Percentiles rank a stretch among this genome's conserved stretches.
Evolutionary conservation across 92 coral and sea anemone species (phyloP).

Genomic region (Siderastrea siderea): DNA sequence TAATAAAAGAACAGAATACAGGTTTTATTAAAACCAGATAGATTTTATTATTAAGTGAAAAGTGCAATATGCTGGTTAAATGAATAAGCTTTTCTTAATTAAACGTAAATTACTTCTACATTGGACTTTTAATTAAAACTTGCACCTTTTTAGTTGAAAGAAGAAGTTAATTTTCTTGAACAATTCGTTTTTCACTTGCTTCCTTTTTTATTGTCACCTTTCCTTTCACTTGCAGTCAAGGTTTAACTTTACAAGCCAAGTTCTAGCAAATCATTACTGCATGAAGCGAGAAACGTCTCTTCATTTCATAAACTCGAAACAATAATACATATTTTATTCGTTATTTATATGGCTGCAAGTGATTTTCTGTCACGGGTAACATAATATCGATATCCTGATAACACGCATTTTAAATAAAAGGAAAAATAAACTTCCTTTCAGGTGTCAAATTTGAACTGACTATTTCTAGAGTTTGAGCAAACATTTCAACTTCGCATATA

Average conservation of each 20-base stretch:
- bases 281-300: not conserved
- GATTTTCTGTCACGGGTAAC: not conserved
- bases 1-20: too few species aligned
- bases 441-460: not conserved
- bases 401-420: not conserved
- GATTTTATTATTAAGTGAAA: not conserved
- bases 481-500: not conserved
- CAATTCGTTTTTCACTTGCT: not conserved
- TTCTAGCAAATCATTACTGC: not conserved
- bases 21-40: not conserved
- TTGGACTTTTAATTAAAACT: not conserved
- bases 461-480: not conserved
- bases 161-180: not conserved
- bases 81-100: too few species aligned
- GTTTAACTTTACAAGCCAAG: not conserved
- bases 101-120: not conserved
- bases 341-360: not conserved
- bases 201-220: not conserved
- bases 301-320: not conserved
- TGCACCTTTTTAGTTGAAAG: not conserved
- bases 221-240: not conserved
- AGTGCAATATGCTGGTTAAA: too few species aligned
- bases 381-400: not conserved
- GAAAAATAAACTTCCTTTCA: slow-evolving; percentile 3
- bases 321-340: not conserved